phyloP scores from a whole-genome alignment of 1,140 invertebrate genomes.

The Carcinoscorpius rotundicauda region DNA sequence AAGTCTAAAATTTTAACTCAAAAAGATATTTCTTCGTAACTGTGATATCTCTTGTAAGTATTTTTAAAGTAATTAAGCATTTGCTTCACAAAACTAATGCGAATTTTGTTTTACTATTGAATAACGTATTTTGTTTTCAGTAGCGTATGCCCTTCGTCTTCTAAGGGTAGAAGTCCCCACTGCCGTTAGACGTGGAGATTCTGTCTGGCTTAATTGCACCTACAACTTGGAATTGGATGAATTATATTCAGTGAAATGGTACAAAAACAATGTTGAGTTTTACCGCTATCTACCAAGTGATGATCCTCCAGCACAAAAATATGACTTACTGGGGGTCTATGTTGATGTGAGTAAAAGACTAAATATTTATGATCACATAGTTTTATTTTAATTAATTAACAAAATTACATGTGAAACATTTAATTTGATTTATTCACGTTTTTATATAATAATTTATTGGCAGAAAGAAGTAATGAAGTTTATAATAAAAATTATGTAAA shows the following conservation, averaged over 20 bases:
- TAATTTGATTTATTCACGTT: neutral
- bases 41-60: too few relatives aligned
- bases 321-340: constrained; percentile 17
- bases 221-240: constrained; percentile 29
- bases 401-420: too few relatives aligned
- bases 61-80: too few relatives aligned
- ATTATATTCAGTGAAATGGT: constrained; percentile 34
- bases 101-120: too few relatives aligned
- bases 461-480: too few relatives aligned
- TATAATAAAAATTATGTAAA: too few relatives aligned
- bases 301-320: constrained; percentile 15
- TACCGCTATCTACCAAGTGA: constrained; percentile 19
- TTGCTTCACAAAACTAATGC: too few relatives aligned
- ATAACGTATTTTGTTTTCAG: too few relatives aligned
- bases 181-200: constrained; percentile 5
- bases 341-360: constrained; percentile 17
- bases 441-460: too few relatives aligned
- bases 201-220: constrained; percentile 27
- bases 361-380: neutral
- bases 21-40: too few relatives aligned
- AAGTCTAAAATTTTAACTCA: too few relatives aligned
- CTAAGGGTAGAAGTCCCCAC: constrained; percentile 5
- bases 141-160: neutral
- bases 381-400: too few relatives aligned
- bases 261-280: constrained; percentile 26